Conservation (phyloP, 1,140 invertebrate species). For the Zaprionus inermis region DNA sequence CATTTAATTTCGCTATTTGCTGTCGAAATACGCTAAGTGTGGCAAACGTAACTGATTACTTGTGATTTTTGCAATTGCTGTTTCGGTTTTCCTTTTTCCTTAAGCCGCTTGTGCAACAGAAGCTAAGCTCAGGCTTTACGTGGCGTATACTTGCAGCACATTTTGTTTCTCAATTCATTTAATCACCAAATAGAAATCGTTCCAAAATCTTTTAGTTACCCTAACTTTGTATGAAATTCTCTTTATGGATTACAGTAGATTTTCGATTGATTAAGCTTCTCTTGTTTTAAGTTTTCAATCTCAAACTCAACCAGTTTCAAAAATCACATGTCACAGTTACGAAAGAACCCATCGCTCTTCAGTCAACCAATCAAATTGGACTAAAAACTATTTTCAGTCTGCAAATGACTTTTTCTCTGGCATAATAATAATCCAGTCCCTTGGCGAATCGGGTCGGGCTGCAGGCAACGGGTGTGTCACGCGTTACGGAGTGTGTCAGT, state of each 20-base stretch:
- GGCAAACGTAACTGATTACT: constrained; percentile 20
- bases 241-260: background rate
- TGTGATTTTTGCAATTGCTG: background rate
- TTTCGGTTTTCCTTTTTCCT: too few species aligned
- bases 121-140: too few species aligned
- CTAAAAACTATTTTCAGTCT: background rate
- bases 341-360: background rate
- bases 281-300: background rate
- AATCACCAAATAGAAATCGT: too few species aligned
- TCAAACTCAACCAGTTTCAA: background rate
- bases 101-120: too few species aligned
- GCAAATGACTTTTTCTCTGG: constrained; percentile 8
- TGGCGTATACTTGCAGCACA: too few species aligned
- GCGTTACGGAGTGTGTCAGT: constrained; percentile 14
- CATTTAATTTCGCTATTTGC: constrained; percentile 23
- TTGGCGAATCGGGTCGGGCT: background rate
- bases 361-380: background rate
- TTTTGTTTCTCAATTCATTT: background rate
- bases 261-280: background rate
- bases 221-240: too few species aligned
- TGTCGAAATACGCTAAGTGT: constrained; percentile 17
- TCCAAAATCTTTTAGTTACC: too few species aligned
- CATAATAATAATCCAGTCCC: constrained; percentile 18
- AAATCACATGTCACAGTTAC: background rate
- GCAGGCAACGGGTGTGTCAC: background rate